These are phyloP conservation scores for Alviniconcha strummeri DNA, from an alignment of 2,888 invertebrate species.

Conservation along the genomic window DNA sequence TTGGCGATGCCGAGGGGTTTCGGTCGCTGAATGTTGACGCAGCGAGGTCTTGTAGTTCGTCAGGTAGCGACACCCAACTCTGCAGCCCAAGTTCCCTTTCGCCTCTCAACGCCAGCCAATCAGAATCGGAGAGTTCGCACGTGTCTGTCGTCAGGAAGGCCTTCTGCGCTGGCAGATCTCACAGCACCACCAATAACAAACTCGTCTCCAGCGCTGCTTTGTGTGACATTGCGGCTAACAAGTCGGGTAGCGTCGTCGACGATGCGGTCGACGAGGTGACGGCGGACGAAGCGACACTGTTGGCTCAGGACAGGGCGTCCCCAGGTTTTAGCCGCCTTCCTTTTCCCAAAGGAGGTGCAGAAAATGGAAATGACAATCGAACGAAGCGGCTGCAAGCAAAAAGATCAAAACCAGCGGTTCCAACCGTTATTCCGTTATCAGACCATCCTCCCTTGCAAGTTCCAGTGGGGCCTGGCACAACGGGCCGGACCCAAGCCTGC, in stretches of 20 bases:
- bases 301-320: too few relatives aligned
- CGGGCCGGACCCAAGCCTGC: too few relatives aligned
- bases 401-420: too few relatives aligned
- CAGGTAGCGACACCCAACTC: not conserved
- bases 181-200: not conserved
- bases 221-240: not conserved
- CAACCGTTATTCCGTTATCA: too few relatives aligned
- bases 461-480: not conserved
- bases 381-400: too few relatives aligned
- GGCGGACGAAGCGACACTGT: not conserved
- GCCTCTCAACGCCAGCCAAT: not conserved
- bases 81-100: not conserved
- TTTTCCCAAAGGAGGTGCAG: too few relatives aligned
- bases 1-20: not conserved
- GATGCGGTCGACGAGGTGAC: not conserved
- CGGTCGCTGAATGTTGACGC: not conserved
- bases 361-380: too few relatives aligned
- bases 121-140: not conserved
- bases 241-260: not conserved
- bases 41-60: not conserved
- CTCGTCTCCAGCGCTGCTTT: not conserved
- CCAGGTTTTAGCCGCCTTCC: too few relatives aligned
- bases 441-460: too few relatives aligned
- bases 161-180: constrained; percentile 6
- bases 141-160: constrained; percentile 5